Conservation (phyloP, 2,888 invertebrate genomes). For the Drosophila histrio region DNA sequence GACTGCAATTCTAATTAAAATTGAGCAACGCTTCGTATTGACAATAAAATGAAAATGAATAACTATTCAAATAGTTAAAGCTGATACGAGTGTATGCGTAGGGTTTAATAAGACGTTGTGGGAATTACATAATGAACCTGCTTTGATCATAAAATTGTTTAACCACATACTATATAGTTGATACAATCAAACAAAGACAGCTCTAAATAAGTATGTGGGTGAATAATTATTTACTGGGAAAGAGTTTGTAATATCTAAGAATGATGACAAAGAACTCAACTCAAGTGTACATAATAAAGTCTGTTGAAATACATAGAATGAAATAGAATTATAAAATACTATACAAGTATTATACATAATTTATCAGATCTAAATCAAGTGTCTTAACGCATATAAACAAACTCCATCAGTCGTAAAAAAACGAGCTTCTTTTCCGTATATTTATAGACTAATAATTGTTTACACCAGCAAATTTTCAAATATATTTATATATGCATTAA, state of each 20-base stretch:
- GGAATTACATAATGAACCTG: slow-evolving; percentile 31
- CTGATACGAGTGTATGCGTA: slow-evolving; percentile 8
- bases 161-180: slow-evolving; percentile 4
- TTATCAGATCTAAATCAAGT: not conserved
- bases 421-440: too few relatives aligned
- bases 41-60: slow-evolving; percentile 44
- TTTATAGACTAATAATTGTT: too few relatives aligned
- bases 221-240: slow-evolving; percentile 3
- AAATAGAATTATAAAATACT: not conserved
- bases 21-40: slow-evolving; percentile 47
- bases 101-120: slow-evolving; percentile 18
- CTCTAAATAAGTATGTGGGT: slow-evolving; percentile 16
- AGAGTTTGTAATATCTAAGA: not conserved
- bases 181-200: slow-evolving; percentile 21
- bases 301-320: not conserved
- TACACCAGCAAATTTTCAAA: too few relatives aligned
- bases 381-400: not conserved
- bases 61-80: slow-evolving; percentile 45
- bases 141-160: slow-evolving; percentile 19
- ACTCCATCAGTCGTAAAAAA: too few relatives aligned
- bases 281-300: not conserved
- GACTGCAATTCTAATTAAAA: slow-evolving; percentile 65
- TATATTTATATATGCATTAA: too few relatives aligned
- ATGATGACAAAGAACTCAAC: not conserved
- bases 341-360: not conserved